Evolutionary conservation across 2,113 vertebrate species (phyloP), one percentile per base, ranked within the genome.

Genomic region (Microtus pennsylvanicus): DNA sequence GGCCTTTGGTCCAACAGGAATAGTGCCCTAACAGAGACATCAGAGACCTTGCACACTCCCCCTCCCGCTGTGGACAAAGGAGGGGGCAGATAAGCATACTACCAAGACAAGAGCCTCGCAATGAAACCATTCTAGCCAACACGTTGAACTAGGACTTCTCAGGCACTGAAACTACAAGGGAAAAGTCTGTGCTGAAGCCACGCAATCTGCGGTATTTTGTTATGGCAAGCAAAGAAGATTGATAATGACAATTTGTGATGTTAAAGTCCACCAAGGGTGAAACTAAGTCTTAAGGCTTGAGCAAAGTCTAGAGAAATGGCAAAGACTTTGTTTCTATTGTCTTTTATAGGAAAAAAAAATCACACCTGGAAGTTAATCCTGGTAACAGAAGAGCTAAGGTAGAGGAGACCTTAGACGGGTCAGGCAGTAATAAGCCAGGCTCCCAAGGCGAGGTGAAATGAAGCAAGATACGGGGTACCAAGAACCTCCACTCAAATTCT

Each of bases 271-370:
- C 45, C 28, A 91, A 93, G 45, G 74, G 35, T 87, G 82, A 91
- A 94, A 55, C 30, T 28, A 93, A 91, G 30, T 89, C 74, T 55
- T 88, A 78, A 93, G 81, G 42, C 87, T n/a, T 75, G 7, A 89
- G 52, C 52, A 89, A 88, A 86, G 63, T 26, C 52, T 47, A 81
- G 67, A 95, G 78, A 89, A 87, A 87, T 52, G 22, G 58, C 63
- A 87, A 90, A 93, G 78, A 58, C 70, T 91, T 93, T 82, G 87
- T 67, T 87, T 89, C 42, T 45, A 91, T n/a, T 80, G 35, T 50
- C 58, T 65, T 89, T 86, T 24, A 26, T 87, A 42, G 75, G 52
- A 33, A 85, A 92, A 61, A 50, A n/a, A 78, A 9, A 42, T 38
- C 80, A 82, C 82, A 75, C 45, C 85, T 10, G 72, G 50, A 88